Percentiles rank a stretch among this genome's conserved stretches.
Conservation (phyloP, 1,140 invertebrate species). For the Drosophila mauritiana region DNA sequence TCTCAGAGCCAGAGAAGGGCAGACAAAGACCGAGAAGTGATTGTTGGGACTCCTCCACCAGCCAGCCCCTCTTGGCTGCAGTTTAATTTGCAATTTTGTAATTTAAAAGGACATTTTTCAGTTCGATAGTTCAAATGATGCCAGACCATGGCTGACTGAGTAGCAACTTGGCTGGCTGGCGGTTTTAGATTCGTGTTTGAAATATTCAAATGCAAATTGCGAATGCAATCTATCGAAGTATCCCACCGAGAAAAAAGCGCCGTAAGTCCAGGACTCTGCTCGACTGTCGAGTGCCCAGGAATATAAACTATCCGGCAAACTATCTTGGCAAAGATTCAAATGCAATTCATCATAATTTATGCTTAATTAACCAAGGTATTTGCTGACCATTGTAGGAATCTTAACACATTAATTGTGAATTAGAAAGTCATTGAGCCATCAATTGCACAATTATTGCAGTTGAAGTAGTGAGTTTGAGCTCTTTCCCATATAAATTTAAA, state of each 20-base stretch:
- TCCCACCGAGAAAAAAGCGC: constrained; percentile 17
- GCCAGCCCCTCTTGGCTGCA: constrained; percentile 48
- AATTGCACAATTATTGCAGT: background rate
- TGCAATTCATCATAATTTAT: background rate
- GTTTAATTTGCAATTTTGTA: constrained; percentile 83
- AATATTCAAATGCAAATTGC: constrained; percentile 75
- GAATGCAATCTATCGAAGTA: constrained; percentile 64
- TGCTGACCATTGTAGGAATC: background rate
- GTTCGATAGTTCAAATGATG: constrained; percentile 82
- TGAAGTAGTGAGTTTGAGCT: background rate
- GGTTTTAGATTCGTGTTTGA: constrained; percentile 62
- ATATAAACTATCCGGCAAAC: background rate
- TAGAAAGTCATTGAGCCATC: background rate
- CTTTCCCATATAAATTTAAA: too few species aligned
- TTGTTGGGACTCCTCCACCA: constrained; percentile 41
- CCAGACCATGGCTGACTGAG: constrained; percentile 60
- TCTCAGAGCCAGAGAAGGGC: background rate
- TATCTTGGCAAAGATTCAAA: background rate
- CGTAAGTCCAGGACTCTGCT: background rate
- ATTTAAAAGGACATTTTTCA: constrained; percentile 84
- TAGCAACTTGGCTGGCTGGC: constrained; percentile 45
- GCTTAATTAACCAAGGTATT: background rate
- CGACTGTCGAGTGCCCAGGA: constrained; percentile 24
- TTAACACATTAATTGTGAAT: background rate
- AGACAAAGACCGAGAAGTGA: constrained; percentile 37